A percentile compares a stretch with the other conserved stretches of the same genome.
phyloP scores from a whole-genome alignment of 2,888 invertebrate species.

The Danaus chrysippus region DNA sequence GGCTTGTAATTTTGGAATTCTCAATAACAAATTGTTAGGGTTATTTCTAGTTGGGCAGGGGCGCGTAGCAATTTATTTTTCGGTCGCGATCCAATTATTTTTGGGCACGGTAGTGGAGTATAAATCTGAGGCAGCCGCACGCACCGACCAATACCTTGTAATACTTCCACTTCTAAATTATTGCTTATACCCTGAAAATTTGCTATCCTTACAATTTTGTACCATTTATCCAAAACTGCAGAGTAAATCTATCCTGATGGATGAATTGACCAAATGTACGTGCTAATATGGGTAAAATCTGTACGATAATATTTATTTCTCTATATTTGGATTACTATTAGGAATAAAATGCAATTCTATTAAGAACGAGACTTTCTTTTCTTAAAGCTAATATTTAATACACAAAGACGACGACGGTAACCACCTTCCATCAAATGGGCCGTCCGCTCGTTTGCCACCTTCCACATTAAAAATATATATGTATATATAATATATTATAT shows the following conservation, averaged over 20 bases:
- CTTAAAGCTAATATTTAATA: no score
- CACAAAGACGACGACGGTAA: no score
- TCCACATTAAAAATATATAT: no score
- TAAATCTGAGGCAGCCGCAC: conserved; percentile 48
- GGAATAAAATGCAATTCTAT: no score
- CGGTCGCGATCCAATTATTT: conserved; percentile 75
- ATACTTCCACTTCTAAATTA: conserved; percentile 38
- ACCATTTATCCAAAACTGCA: neutral
- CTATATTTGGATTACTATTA: no score
- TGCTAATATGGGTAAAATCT: no score
- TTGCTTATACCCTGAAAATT: conserved; percentile 38
- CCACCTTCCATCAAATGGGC: no score
- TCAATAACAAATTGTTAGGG: conserved; percentile 63
- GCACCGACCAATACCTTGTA: conserved; percentile 43
- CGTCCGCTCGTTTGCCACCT: no score
- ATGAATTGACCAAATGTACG: neutral
- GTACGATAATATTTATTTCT: no score
- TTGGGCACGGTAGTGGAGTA: conserved; percentile 67
- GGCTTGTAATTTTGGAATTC: conserved; percentile 51
- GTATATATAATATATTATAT: no score
- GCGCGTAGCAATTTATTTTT: conserved; percentile 68
- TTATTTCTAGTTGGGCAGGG: conserved; percentile 49
- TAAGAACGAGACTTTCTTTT: no score
- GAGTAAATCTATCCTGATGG: neutral
- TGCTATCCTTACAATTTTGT: conserved; percentile 19